Percentiles rank a stretch among this genome's conserved stretches.
Evolutionary conservation across 2,888 invertebrate species (phyloP).

Genomic region (Mechanitis mazaeus): DNA sequence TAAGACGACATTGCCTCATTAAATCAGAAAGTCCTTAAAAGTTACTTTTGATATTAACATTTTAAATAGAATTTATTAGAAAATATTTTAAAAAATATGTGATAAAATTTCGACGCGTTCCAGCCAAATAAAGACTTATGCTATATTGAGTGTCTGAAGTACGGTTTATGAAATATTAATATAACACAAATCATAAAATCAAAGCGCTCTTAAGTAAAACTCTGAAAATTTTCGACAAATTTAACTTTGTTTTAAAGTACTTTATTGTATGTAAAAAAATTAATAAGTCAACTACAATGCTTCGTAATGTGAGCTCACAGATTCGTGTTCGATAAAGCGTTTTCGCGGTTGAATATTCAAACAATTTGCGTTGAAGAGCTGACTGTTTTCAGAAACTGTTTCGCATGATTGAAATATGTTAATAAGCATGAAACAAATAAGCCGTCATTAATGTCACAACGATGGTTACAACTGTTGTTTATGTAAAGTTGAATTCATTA

Average conservation of each 20-base stretch:
- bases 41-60: too few species aligned
- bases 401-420: background rate
- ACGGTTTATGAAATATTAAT: slow-evolving; percentile 6
- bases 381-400: background rate
- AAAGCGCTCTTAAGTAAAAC: slow-evolving; percentile 36
- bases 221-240: slow-evolving; percentile 60
- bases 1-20: too few species aligned
- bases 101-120: too few species aligned
- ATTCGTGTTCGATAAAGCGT: slow-evolving; percentile 30
- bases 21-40: too few species aligned
- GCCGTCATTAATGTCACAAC: too few species aligned
- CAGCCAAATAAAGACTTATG: too few species aligned
- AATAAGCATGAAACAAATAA: slow-evolving; percentile 3
- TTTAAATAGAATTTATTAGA: too few species aligned
- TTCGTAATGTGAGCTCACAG: slow-evolving; percentile 48
- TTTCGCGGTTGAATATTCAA: slow-evolving; percentile 27
- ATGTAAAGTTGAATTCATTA: background rate
- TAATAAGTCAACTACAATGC: slow-evolving; percentile 65
- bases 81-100: too few species aligned
- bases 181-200: slow-evolving; percentile 19
- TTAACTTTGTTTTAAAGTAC: slow-evolving; percentile 71
- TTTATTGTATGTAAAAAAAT: slow-evolving; percentile 69
- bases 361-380: slow-evolving; percentile 11
- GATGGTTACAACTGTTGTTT: too few species aligned
- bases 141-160: too few species aligned